Conservation (phyloP, 1,140 invertebrate genomes). For the Pteromalus puparum region DNA sequence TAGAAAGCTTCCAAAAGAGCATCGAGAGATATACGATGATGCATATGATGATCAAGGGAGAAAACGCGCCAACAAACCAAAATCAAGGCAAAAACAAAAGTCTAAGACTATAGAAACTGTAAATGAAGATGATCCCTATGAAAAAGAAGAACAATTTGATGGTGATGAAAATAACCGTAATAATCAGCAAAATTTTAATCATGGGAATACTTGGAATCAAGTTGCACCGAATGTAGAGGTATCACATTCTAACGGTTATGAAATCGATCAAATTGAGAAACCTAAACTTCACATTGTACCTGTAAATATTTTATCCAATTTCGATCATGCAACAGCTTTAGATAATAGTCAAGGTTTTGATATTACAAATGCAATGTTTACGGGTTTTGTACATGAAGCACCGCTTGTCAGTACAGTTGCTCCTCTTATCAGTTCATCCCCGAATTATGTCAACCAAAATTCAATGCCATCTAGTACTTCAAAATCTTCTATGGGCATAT, state of each 20-base stretch:
- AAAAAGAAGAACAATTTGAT: conserved; percentile 57
- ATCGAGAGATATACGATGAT: conserved; percentile 60
- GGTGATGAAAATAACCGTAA: conserved; percentile 52
- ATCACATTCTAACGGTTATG: conserved; percentile 63
- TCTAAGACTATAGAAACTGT: conserved; percentile 61
- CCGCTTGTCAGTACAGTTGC: conserved; percentile 62
- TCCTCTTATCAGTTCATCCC: conserved; percentile 61
- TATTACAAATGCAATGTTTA: conserved; percentile 67
- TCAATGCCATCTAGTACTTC: conserved; percentile 49
- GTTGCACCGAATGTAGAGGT: conserved; percentile 64
- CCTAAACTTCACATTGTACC: conserved; percentile 69
- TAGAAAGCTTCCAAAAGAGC: conserved; percentile 67
- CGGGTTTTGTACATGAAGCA: conserved; percentile 59
- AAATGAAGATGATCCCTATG: conserved; percentile 57
- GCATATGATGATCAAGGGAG: conserved; percentile 55
- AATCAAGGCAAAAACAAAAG: conserved; percentile 59
- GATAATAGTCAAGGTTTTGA: conserved; percentile 72
- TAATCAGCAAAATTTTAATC: conserved; percentile 40
- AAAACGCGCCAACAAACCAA: conserved; percentile 59
- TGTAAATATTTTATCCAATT: conserved; percentile 67
- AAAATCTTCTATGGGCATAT: conserved; percentile 46
- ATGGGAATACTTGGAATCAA: conserved; percentile 64
- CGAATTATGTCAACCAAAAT: conserved; percentile 50
- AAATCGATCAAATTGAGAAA: conserved; percentile 68
- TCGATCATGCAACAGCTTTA: conserved; percentile 70